Evolutionary conservation across 2,113 vertebrate genomes (phyloP), one percentile per base, ranked within the genome.

Genomic region (Catharus fuscescens): DNA sequence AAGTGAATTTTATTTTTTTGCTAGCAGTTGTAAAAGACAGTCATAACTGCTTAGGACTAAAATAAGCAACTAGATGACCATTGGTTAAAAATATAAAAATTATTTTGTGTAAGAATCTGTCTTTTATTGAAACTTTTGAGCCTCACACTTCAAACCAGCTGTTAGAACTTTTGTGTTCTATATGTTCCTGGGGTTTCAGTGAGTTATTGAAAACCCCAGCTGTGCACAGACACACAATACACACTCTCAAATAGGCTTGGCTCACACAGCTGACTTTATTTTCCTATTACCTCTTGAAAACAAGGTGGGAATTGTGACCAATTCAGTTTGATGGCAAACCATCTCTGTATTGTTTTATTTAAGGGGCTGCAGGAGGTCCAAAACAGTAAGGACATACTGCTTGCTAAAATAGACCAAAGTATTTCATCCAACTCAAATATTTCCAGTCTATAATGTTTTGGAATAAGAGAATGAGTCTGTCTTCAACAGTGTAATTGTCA

Each of bases 401-500:
- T 59, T 65, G 47, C 24, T 62, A 59, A 60, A 62, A 76, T 28
- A 61, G 18, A 28, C 18, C 57, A 36, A 93, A 93, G 44, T 62
- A 77, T 80, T 93, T 90, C 16, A 93, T 84, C 78, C 40, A 65
- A 76, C 73, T 95, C 87, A 92, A 92, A 95, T 96, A 97, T 97
- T 97, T 98, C 96, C 95, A 96, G 93, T 96, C 95, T 76, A 8
- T 90, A 85, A 76, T 95, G 64, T 90, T 95, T 59, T 94, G 32
- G 59, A 83, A 80, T 88, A 42, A 72, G 61, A 12, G 40, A 65
- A 6, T 65, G 56, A 38, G 88, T 85, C 28, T 65, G n/a, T 66
- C 45, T 86, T 80, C 42, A 57, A 2, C 20, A 45, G 10, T 47
- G 34, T 38, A 53, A 57, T 73, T 93, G 45, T 48, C 69, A 62